Evolutionary conservation across 2,888 invertebrate genomes (phyloP).

Genomic region (Arctia plantaginis): DNA sequence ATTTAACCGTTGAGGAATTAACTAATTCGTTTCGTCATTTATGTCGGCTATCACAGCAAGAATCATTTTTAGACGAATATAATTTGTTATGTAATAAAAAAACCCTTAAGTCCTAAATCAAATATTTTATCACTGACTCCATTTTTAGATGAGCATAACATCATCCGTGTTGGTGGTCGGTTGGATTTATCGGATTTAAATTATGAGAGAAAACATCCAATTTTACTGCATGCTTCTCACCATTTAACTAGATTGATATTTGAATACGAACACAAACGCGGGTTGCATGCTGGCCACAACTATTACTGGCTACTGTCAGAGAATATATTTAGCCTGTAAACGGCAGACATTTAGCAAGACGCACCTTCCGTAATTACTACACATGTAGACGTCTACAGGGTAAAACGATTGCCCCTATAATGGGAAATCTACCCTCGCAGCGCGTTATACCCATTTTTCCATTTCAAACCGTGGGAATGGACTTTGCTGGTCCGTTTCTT

Average conservation of each 20-base stretch:
- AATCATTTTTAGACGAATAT: too few relatives aligned
- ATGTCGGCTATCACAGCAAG: too few relatives aligned
- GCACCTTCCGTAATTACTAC: slow-evolving; percentile 29
- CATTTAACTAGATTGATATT: slow-evolving; percentile 39
- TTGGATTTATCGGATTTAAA: slow-evolving; percentile 18
- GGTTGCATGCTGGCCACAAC: slow-evolving; percentile 47
- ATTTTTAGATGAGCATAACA: slow-evolving; percentile 35
- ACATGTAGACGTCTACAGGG: background rate
- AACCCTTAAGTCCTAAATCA: slow-evolving; percentile 22
- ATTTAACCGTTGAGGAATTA: too few relatives aligned
- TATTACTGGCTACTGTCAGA: slow-evolving; percentile 36
- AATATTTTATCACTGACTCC: slow-evolving; percentile 38
- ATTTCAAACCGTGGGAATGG: too few relatives aligned
- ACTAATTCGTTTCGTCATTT: too few relatives aligned
- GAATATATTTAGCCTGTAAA: slow-evolving; percentile 43
- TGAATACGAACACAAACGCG: too few relatives aligned
- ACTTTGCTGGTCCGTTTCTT: too few relatives aligned
- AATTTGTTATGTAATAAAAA: slow-evolving; percentile 23
- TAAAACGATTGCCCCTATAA: too few relatives aligned
- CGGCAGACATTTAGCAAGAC: slow-evolving; percentile 37
- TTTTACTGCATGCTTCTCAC: slow-evolving; percentile 33
- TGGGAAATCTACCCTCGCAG: too few relatives aligned
- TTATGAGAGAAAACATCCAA: too few relatives aligned
- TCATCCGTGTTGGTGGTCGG: too few relatives aligned
- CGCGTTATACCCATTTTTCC: too few relatives aligned